Percentiles rank a stretch among this genome's conserved stretches.
Conservation (phyloP, 2,888 invertebrate genomes). For the Nephrotoma guestfalica region DNA sequence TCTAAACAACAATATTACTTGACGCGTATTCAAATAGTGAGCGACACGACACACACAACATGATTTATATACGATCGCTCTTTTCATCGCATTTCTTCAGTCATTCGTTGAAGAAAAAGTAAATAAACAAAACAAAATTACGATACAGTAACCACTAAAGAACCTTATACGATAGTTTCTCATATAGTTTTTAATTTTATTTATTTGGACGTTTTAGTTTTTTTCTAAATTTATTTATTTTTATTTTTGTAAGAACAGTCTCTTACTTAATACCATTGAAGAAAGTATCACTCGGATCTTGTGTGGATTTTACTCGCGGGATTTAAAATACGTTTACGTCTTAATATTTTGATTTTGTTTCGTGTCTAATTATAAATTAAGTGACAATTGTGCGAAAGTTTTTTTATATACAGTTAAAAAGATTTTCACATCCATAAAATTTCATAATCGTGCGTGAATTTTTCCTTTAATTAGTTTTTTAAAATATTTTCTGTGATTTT, state of each 20-base stretch:
- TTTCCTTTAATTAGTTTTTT: not conserved
- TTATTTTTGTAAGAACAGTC: not conserved
- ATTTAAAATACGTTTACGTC: not conserved
- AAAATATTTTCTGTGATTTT: not conserved
- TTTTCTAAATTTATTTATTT: not conserved
- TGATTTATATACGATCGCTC: not conserved
- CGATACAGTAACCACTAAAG: constrained; percentile 2
- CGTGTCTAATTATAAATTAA: not conserved
- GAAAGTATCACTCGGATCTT: not conserved
- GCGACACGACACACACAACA: not conserved
- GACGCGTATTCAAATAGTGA: not conserved
- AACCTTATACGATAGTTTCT: not conserved
- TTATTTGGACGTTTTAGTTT: not conserved
- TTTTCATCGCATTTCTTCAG: not conserved
- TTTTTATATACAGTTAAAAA: not conserved
- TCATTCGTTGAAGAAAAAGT: not conserved
- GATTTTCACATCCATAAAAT: not conserved
- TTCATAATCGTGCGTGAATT: not conserved
- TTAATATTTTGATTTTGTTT: not conserved
- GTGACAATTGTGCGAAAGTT: not conserved
- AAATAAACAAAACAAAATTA: not conserved
- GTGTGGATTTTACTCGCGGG: not conserved
- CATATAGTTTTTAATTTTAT: not conserved
- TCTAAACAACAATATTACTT: not conserved
- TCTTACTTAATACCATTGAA: not conserved